Conservation (phyloP, 64 coral and sea anemone species). For the Platygyra sinensis region DNA sequence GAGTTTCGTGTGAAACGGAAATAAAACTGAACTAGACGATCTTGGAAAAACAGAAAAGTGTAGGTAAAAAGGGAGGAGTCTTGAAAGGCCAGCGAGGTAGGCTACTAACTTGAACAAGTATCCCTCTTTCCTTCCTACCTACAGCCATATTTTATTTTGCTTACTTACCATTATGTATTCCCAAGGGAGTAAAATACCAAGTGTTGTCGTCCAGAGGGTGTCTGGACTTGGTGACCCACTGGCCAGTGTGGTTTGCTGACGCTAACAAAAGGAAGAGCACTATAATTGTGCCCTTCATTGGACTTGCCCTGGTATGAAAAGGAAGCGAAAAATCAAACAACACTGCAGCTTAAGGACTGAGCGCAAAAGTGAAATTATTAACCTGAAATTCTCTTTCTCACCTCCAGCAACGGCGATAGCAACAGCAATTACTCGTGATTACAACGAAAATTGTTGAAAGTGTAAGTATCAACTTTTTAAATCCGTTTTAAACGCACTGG, state of each 20-base stretch:
- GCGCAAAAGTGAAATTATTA: neutral
- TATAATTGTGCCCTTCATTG: slow-evolving; percentile 1
- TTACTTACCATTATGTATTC: neutral
- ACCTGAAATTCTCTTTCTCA: neutral
- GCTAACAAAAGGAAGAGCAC: slow-evolving; percentile 14
- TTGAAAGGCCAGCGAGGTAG: too few species aligned
- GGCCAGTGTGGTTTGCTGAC: slow-evolving; percentile 21
- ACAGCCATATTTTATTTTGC: too few species aligned
- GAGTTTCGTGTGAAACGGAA: too few species aligned
- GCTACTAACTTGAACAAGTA: too few species aligned
- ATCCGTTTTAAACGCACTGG: neutral
- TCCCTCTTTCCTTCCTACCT: too few species aligned
- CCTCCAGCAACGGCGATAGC: neutral
- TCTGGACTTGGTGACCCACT: neutral
- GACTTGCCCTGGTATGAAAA: neutral
- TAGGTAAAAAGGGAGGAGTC: too few species aligned
- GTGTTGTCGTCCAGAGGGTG: neutral
- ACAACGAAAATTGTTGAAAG: neutral
- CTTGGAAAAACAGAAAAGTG: too few species aligned
- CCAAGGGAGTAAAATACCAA: neutral
- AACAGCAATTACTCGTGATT: neutral
- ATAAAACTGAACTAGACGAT: too few species aligned
- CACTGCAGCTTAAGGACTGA: neutral
- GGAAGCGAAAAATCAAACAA: neutral
- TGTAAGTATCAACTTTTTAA: neutral